Percentiles rank a stretch among this genome's conserved stretches.
phyloP scores from a whole-genome alignment of 2,888 invertebrate species.

The Ophraella communa region DNA sequence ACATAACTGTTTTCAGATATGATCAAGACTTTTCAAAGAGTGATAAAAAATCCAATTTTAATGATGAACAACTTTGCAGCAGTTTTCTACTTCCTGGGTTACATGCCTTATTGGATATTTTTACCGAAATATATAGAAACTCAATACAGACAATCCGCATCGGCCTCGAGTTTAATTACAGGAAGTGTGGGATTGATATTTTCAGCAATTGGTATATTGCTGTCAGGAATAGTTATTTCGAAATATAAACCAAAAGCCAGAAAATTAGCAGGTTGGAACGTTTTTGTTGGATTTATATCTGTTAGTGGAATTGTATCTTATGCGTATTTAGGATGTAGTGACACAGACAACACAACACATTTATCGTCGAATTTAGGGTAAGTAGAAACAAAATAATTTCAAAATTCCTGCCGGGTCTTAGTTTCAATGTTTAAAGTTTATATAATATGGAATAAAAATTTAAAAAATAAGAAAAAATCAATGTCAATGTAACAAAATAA shows the following conservation, averaged over 20 bases:
- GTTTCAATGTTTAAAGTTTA: too few relatives aligned
- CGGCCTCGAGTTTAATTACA: conserved; percentile 76
- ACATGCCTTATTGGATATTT: conserved; percentile 80
- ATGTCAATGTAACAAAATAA: too few relatives aligned
- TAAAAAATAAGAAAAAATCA: too few relatives aligned
- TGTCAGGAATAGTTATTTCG: conserved; percentile 71
- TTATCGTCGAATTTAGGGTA: conserved; percentile 57
- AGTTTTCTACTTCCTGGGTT: conserved; percentile 75
- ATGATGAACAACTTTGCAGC: conserved; percentile 77
- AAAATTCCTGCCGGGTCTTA: too few relatives aligned
- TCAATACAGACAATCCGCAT: conserved; percentile 78
- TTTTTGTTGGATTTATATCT: conserved; percentile 68
- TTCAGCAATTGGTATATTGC: conserved; percentile 72
- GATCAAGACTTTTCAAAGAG: conserved; percentile 68
- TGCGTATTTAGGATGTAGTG: conserved; percentile 71
- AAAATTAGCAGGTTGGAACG: conserved; percentile 74
- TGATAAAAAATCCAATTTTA: conserved; percentile 71
- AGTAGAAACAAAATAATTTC: conserved; percentile 36
- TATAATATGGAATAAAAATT: too few relatives aligned
- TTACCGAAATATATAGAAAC: conserved; percentile 85
- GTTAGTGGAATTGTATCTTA: conserved; percentile 70
- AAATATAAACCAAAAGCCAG: conserved; percentile 71
- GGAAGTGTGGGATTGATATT: conserved; percentile 75
- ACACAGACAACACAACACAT: conserved; percentile 64
- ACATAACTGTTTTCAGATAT: conserved; percentile 60